A percentile compares a stretch with the other conserved stretches of the same genome.
Evolutionary conservation across 2,888 invertebrate species (phyloP).

Genomic region (Caenorhabditis angaria): DNA sequence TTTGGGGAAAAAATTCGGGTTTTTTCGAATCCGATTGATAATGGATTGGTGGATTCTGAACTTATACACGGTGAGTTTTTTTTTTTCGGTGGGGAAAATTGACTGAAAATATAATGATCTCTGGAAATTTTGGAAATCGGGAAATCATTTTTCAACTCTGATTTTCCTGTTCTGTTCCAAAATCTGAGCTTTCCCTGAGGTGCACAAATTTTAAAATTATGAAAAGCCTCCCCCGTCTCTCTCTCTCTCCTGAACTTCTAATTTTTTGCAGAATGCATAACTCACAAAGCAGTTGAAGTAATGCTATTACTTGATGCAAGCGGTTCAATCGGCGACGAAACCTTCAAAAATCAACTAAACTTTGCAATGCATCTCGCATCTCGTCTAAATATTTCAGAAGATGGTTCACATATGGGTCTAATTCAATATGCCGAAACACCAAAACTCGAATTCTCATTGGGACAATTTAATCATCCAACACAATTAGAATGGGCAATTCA

Average conservation of each 20-base stretch:
- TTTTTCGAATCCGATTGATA: slow-evolving; percentile 62
- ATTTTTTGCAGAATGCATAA: slow-evolving; percentile 60
- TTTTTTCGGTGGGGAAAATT: not conserved
- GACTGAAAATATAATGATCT: not conserved
- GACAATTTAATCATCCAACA: slow-evolving; percentile 62
- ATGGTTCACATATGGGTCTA: slow-evolving; percentile 71
- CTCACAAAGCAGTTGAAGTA: slow-evolving; percentile 72
- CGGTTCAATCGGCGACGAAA: slow-evolving; percentile 72
- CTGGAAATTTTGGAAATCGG: not conserved
- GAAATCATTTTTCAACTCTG: not conserved
- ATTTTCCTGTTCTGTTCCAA: not conserved
- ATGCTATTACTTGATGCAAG: slow-evolving; percentile 73
- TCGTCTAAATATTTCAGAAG: slow-evolving; percentile 71
- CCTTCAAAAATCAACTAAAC: slow-evolving; percentile 64
- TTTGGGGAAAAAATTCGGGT: not conserved
- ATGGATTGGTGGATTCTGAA: slow-evolving; percentile 69
- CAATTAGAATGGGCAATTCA: slow-evolving; percentile 70
- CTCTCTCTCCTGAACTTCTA: no score
- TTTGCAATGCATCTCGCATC: slow-evolving; percentile 72
- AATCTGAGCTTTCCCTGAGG: no score
- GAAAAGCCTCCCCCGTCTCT: no score
- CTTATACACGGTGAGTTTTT: slow-evolving; percentile 62
- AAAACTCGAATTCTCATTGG: slow-evolving; percentile 69
- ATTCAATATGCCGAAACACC: slow-evolving; percentile 73
- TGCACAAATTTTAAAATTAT: no score